These are phyloP conservation scores for Novumbra hubbsi DNA, from an alignment of 2,797 vertebrate genomes.

Conservation along the genomic window DNA sequence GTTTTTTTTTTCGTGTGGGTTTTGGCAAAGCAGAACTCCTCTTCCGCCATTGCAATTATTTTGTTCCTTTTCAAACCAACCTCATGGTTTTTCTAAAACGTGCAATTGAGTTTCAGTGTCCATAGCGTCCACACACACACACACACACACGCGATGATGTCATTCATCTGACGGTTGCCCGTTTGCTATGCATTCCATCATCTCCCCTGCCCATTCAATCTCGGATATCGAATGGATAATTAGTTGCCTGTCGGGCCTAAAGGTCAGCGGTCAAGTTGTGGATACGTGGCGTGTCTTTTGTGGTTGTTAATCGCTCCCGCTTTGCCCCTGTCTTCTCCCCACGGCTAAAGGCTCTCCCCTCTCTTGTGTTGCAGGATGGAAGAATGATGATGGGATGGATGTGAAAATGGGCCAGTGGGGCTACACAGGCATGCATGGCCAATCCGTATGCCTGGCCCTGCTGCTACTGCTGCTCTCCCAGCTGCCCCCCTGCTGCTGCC, in stretches of 20 bases:
- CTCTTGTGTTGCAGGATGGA: slow-evolving; percentile 72
- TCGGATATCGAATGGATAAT: slow-evolving; percentile 41
- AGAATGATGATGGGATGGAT: slow-evolving; percentile 89
- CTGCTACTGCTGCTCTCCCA: slow-evolving; percentile 75
- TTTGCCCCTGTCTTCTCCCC: slow-evolving; percentile 9
- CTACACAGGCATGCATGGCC: slow-evolving; percentile 72
- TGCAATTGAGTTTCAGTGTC: slow-evolving; percentile 57
- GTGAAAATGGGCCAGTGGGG: slow-evolving; percentile 87
- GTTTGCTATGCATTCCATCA: slow-evolving; percentile 29
- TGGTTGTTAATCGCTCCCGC: slow-evolving; percentile 21
- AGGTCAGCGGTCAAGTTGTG: slow-evolving; percentile 37
- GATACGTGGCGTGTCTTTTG: slow-evolving; percentile 29
- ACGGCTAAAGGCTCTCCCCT: slow-evolving; percentile 28
- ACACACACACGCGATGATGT: slow-evolving; percentile 53
- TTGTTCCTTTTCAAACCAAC: slow-evolving; percentile 61
- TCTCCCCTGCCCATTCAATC: slow-evolving; percentile 32
- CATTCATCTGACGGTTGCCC: slow-evolving; percentile 49
- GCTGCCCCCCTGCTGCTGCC: slow-evolving; percentile 63
- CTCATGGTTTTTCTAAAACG: slow-evolving; percentile 57
- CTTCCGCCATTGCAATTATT: slow-evolving; percentile 61
- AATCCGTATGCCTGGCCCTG: slow-evolving; percentile 75
- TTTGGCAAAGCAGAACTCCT: slow-evolving; percentile 55
- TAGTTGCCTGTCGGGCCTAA: slow-evolving; percentile 23
- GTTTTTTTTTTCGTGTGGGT: slow-evolving; percentile 53
- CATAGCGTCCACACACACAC: slow-evolving; percentile 42